Evolutionary conservation across 2,113 vertebrate species (phyloP), one percentile per base, ranked within the genome.

Genomic region (Heterocephalus glaber): DNA sequence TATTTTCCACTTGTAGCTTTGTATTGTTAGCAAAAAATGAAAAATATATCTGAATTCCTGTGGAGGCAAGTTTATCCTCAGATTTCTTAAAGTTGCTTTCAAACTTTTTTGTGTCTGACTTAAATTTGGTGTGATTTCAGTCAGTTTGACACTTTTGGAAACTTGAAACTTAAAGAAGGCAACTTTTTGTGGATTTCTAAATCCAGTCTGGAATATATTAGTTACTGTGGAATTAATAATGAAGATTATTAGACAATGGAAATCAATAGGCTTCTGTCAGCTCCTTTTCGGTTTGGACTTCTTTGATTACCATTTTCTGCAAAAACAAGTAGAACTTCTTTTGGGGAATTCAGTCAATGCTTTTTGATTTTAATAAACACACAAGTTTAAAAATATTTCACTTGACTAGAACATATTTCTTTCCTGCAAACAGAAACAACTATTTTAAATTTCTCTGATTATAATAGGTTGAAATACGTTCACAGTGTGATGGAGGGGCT

Each of bases 391-490:
- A 95, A 89, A 92, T 96, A 58, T 97, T 98, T 98, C 90, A 96
- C 85, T 98, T 97, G 90, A 96, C 41, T 94, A 96, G 81, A 95
- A 68, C 98, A 97, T 98, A 96, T 98, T 77, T 99, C 98, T 99
- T 98, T 98, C 99, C 99, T 99, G 99, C 99, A 99, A 99, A 99
- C 99, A 99, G 98, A 99, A 98, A 98, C 95, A 97, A 96, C 41
- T 96, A 86, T 94, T 94, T 44, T 60, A 93, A 66, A 94, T 95
- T 96, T 60, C 44, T 96, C 86, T 95, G 80, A 93, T 95, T 96
- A 77, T 95, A 96, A 97, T 89, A 97, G 97, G 10, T 91, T 98
- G 77, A 90, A 98, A 58, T 93, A 94, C 83, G 95, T 90, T 97
- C 33, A 79, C 22, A 87, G 47, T 1, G 35, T 16, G 41, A 61